These are phyloP conservation scores for Orcinus orca DNA, from an alignment of 2,113 vertebrate genomes.

Conservation along the genomic window DNA sequence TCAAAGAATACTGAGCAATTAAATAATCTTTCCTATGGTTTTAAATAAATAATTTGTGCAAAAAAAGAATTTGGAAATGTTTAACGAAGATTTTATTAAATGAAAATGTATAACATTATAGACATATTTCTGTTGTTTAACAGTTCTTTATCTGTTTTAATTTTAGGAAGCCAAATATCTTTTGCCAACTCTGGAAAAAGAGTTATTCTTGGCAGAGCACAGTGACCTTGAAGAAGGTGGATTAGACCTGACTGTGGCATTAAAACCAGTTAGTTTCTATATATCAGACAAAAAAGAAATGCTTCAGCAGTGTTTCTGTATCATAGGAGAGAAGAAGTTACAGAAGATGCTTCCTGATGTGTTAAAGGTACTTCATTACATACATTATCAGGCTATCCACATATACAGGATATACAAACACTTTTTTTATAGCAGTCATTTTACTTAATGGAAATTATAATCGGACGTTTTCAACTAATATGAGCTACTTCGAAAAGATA, in stretches of 20 bases:
- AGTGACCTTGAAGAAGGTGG: conserved; percentile 98
- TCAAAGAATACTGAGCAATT: background rate
- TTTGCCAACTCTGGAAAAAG: conserved; percentile 77
- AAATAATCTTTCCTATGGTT: background rate
- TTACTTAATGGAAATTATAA: conserved; percentile 9
- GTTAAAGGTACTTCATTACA: conserved; percentile 88
- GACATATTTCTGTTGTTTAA: background rate
- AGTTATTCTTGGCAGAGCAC: conserved; percentile 85
- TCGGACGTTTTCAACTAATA: conserved; percentile 18
- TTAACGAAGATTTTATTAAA: conserved; percentile 24
- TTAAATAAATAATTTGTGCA: conserved; percentile 8
- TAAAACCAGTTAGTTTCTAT: conserved; percentile 94
- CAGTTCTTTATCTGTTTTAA: conserved; percentile 51
- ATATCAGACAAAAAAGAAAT: conserved; percentile 91
- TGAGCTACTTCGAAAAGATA: background rate
- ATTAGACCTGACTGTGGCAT: conserved; percentile 90
- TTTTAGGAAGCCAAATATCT: conserved; percentile 87
- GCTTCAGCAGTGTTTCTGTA: conserved; percentile 94
- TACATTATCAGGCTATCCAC: background rate
- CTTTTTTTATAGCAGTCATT: background rate
- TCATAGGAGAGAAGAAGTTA: conserved; percentile 94
- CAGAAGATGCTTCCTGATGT: conserved; percentile 96
- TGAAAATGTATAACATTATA: background rate
- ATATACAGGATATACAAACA: background rate
- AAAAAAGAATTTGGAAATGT: conserved; percentile 28